A percentile compares a stretch with the other conserved stretches of the same genome.
These are phyloP conservation scores for Pharmacophagus antenor DNA, from an alignment of 2,888 invertebrate genomes.

Conservation along the genomic window DNA sequence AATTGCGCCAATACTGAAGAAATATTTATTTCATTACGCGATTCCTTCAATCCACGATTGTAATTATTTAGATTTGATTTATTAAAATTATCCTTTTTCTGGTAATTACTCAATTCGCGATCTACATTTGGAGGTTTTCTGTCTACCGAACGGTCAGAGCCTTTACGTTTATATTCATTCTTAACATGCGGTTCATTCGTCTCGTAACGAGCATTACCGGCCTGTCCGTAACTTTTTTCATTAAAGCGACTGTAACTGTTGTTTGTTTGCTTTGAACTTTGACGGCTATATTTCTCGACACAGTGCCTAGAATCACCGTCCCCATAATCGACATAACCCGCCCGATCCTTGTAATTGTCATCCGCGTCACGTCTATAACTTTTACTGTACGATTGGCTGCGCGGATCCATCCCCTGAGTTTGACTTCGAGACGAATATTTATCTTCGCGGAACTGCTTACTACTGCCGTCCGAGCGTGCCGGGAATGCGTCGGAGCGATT, in stretches of 20 bases:
- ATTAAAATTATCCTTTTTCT: not conserved
- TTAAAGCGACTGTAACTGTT: slow-evolving; percentile 2
- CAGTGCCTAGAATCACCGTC: not conserved
- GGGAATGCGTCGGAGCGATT: slow-evolving; percentile 4
- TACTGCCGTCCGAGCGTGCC: not conserved
- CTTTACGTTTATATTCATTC: not conserved
- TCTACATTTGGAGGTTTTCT: not conserved
- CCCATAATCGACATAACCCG: not conserved
- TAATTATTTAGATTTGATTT: not conserved
- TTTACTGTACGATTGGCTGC: not conserved
- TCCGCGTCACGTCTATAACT: not conserved
- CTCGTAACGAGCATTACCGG: not conserved
- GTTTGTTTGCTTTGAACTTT: not conserved
- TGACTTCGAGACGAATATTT: not conserved
- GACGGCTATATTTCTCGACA: not conserved
- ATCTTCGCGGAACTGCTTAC: not conserved
- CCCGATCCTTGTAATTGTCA: not conserved
- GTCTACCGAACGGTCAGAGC: not conserved
- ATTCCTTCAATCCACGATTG: not conserved
- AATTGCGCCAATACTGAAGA: not conserved
- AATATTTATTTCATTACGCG: not conserved
- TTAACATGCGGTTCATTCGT: not conserved
- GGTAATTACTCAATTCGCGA: not conserved
- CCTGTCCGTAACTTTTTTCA: not conserved
- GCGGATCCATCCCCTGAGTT: not conserved